Conservation (phyloP, 2,113 vertebrate genomes). For the Psilopogon haemacephalus region DNA sequence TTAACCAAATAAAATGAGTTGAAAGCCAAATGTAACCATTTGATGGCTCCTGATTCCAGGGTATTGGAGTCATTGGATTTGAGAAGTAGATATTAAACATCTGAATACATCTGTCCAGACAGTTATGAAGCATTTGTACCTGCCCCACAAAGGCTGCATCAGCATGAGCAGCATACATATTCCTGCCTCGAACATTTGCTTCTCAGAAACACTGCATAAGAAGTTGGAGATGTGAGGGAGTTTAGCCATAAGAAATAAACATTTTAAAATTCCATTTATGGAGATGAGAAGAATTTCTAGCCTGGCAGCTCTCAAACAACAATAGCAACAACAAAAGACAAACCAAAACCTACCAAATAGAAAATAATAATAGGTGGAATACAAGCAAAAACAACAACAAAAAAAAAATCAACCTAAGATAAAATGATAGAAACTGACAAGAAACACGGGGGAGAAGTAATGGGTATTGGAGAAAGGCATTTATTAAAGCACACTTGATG, state of each 20-base stretch:
- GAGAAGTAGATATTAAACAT: not conserved
- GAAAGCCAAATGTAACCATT: not conserved
- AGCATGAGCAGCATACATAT: not conserved
- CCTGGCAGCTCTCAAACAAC: conserved; percentile 46
- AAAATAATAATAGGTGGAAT: conserved; percentile 45
- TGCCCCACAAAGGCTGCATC: conserved; percentile 4
- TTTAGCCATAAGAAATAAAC: conserved; percentile 45
- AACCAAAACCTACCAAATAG: conserved; percentile 32
- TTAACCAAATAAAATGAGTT: not conserved
- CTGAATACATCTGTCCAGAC: not conserved
- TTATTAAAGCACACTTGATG: not conserved
- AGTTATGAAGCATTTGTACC: not conserved
- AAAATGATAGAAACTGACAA: conserved; percentile 30
- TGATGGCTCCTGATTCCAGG: not conserved
- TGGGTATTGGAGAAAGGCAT: not conserved
- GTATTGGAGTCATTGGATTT: not conserved
- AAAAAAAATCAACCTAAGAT: conserved; percentile 20
- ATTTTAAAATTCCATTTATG: conserved; percentile 60
- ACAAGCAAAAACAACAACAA: not conserved
- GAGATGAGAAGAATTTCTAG: conserved; percentile 64
- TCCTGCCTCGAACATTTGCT: conserved; percentile 44
- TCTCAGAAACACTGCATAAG: conserved; percentile 14
- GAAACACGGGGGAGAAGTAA: not conserved
- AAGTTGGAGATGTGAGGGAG: conserved; percentile 24
- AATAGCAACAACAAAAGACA: no score